These are phyloP conservation scores for Columbina picui DNA, from an alignment of 2,113 vertebrate species.

Conservation along the genomic window DNA sequence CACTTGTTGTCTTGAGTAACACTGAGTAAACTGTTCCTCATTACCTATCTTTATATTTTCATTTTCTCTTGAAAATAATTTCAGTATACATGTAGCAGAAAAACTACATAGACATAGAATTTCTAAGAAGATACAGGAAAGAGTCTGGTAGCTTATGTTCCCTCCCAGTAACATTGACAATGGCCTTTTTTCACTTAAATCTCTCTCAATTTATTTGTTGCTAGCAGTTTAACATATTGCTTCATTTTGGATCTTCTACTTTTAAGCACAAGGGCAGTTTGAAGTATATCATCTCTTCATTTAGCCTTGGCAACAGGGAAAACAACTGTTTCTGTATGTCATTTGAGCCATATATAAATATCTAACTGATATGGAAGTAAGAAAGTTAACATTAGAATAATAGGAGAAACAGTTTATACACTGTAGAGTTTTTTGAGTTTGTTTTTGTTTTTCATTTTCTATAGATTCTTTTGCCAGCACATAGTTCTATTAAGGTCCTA, in stretches of 20 bases:
- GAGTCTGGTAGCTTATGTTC: neutral
- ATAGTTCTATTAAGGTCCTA: conserved; percentile 32
- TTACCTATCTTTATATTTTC: neutral
- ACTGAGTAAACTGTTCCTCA: neutral
- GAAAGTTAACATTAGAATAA: neutral
- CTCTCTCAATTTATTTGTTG: neutral
- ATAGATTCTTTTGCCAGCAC: neutral
- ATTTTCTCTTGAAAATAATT: neutral
- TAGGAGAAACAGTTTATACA: neutral
- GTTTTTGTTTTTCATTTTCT: neutral
- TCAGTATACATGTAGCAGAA: neutral
- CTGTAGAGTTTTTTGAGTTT: neutral
- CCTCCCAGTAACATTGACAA: neutral
- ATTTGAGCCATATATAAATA: neutral
- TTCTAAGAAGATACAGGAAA: neutral
- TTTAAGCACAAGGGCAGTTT: neutral
- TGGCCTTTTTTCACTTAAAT: neutral
- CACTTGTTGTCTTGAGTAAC: neutral
- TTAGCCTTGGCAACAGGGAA: neutral
- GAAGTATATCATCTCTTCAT: neutral
- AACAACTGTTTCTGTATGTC: neutral
- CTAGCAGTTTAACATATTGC: neutral
- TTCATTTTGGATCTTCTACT: neutral
- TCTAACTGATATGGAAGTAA: neutral
- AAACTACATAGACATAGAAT: neutral